Conservation (phyloP, 1,140 invertebrate species). For the Psilanteris sp. region DNA sequence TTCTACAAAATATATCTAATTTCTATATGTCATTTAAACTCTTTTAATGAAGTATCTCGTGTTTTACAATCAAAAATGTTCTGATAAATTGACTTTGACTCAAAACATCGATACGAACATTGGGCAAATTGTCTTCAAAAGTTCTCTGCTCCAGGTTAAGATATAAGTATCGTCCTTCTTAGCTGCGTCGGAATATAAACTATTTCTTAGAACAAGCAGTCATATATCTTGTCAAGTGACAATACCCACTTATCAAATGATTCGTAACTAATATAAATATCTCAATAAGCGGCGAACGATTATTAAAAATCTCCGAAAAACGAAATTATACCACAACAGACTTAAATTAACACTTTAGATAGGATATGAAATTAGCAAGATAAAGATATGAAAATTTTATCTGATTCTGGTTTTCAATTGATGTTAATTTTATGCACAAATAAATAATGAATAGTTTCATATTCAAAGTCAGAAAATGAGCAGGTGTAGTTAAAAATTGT, state of each 20-base stretch:
- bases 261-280: conserved; percentile 58
- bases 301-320: conserved; percentile 35
- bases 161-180: conserved; percentile 70
- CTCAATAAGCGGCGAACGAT: conserved; percentile 32
- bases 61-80: conserved; percentile 27
- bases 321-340: conserved; percentile 52
- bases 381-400: conserved; percentile 11
- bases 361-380: conserved; percentile 1
- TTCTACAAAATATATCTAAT: too few species aligned
- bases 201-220: conserved; percentile 77
- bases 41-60: conserved; percentile 20
- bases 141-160: conserved; percentile 61
- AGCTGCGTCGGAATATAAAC: conserved; percentile 75
- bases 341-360: conserved; percentile 35
- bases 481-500: too few species aligned
- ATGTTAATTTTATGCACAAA: conserved; percentile 56
- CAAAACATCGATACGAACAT: conserved; percentile 61
- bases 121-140: conserved; percentile 37
- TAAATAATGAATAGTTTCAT: conserved; percentile 17
- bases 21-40: conserved; percentile 12
- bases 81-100: conserved; percentile 73
- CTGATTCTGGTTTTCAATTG: conserved; percentile 37
- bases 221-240: conserved; percentile 78
- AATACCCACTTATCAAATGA: conserved; percentile 76
- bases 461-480: neutral